These are phyloP conservation scores for Emydoidea blandingii DNA, from an alignment of 2,797 vertebrate genomes.

Conservation along the genomic window DNA sequence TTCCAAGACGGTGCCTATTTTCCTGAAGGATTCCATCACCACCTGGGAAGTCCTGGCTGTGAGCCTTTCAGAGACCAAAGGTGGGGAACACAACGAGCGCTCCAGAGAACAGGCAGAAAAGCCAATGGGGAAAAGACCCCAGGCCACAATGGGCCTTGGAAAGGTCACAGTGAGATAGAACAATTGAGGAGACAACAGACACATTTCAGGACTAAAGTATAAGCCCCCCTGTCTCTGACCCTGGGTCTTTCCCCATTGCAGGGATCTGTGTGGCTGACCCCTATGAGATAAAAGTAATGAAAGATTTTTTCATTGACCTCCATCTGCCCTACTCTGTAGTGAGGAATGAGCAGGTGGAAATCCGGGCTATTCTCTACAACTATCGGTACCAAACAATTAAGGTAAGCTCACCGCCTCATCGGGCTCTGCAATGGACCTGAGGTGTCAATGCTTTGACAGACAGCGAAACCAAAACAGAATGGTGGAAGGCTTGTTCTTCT, in stretches of 20 bases:
- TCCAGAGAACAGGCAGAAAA: not conserved
- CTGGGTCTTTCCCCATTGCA: constrained; percentile 22
- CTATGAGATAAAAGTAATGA: constrained; percentile 86
- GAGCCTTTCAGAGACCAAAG: constrained; percentile 83
- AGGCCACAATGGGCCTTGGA: not conserved
- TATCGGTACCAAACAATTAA: constrained; percentile 26
- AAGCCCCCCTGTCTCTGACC: not conserved
- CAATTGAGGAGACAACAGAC: not conserved
- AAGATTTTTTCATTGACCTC: constrained; percentile 91
- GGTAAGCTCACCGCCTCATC: constrained; percentile 65
- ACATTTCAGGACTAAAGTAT: not conserved
- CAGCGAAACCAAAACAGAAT: not conserved
- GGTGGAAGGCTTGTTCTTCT: not conserved
- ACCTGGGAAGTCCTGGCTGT: constrained; percentile 91
- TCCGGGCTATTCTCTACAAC: constrained; percentile 92
- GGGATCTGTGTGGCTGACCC: constrained; percentile 89
- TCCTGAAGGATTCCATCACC: constrained; percentile 90
- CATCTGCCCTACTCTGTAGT: constrained; percentile 90
- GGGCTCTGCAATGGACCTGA: not conserved
- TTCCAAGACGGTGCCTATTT: constrained; percentile 47
- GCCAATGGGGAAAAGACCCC: not conserved
- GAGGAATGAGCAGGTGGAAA: constrained; percentile 90
- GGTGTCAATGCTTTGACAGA: not conserved
- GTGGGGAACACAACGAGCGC: constrained; percentile 24
- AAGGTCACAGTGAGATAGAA: not conserved